These are phyloP conservation scores for Hetaerina americana DNA, from an alignment of 1,140 invertebrate species.

Conservation along the genomic window DNA sequence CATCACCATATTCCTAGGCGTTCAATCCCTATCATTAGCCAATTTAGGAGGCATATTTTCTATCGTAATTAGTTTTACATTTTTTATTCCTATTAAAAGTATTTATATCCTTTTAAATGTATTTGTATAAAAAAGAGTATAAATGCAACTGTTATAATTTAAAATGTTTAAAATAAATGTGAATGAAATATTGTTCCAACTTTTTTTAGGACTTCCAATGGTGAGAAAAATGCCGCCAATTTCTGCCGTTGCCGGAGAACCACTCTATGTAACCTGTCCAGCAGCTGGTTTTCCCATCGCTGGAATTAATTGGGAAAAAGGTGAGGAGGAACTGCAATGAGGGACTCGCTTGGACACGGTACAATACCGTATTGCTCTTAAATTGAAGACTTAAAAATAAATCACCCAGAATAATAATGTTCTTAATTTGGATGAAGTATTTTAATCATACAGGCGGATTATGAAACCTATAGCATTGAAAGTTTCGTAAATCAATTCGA, in stretches of 20 bases:
- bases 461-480: no score
- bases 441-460: not conserved
- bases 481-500: no score
- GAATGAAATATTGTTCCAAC: no score
- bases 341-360: not conserved
- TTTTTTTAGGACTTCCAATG: constrained; percentile 44
- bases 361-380: not conserved
- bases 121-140: no score
- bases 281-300: constrained; percentile 57
- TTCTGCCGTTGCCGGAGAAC: constrained; percentile 51
- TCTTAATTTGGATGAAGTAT: not conserved
- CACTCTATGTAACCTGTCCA: constrained; percentile 48
- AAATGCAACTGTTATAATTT: no score
- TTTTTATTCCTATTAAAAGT: no score
- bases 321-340: constrained; percentile 28
- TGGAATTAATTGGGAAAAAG: constrained; percentile 50
- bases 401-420: not conserved
- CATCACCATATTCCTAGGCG: no score
- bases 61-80: no score
- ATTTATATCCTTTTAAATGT: no score
- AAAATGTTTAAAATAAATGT: no score
- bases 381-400: not conserved
- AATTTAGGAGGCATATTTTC: no score
- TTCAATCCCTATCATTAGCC: no score
- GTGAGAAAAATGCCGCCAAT: constrained; percentile 51